phyloP scores from a whole-genome alignment of 2,797 vertebrate genomes.

The Sternarchorhynchus goeldii region DNA sequence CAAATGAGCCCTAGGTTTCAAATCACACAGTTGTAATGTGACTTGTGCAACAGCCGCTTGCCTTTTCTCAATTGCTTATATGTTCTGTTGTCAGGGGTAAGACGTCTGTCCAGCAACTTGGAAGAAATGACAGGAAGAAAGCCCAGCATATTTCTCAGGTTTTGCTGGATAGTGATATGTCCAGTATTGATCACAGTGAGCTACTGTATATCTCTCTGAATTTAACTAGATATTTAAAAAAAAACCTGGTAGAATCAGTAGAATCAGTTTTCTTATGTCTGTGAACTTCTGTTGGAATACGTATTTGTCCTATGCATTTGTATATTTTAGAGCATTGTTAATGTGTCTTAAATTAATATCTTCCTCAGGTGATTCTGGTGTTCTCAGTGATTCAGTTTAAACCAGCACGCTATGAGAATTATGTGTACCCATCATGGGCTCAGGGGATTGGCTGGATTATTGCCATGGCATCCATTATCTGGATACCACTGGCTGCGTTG shows the following conservation, averaged over 20 bases:
- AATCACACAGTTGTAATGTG: neutral
- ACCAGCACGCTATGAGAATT: constrained; percentile 73
- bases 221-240: too few relatives aligned
- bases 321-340: too few relatives aligned
- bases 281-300: too few relatives aligned
- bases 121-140: constrained; percentile 73
- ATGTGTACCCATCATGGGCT: constrained; percentile 77
- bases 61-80: neutral
- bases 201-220: neutral
- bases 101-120: constrained; percentile 70
- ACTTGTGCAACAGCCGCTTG: neutral
- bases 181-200: constrained; percentile 72
- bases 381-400: constrained; percentile 78
- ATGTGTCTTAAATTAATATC: neutral
- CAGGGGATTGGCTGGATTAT: constrained; percentile 79
- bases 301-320: too few relatives aligned
- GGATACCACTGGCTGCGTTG: constrained; percentile 74
- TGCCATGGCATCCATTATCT: constrained; percentile 76
- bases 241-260: too few relatives aligned
- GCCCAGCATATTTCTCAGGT: constrained; percentile 71
- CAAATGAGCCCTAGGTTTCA: neutral
- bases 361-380: constrained; percentile 73
- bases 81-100: constrained; percentile 65
- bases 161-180: constrained; percentile 73
- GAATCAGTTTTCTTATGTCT: too few relatives aligned